A percentile compares a stretch with the other conserved stretches of the same genome.
These are phyloP conservation scores for Atopsyche davidsoni DNA, from an alignment of 1,140 invertebrate species.

Conservation along the genomic window DNA sequence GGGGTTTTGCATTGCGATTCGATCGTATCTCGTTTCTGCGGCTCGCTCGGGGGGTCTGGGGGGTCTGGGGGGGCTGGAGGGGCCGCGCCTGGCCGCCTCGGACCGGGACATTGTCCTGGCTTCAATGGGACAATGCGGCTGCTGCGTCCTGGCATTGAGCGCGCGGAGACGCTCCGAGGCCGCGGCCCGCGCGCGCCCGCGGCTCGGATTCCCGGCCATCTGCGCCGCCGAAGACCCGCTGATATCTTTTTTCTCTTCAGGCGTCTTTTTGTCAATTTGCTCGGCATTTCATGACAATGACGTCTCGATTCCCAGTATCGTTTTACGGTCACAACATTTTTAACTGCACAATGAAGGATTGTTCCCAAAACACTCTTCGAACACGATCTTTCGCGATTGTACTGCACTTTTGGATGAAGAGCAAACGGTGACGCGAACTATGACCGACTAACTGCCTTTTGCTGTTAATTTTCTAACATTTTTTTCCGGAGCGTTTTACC, in stretches of 20 bases:
- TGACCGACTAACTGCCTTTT: slow-evolving; percentile 27
- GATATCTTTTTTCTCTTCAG: slow-evolving; percentile 7
- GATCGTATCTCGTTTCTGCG: slow-evolving; percentile 28
- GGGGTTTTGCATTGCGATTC: not conserved
- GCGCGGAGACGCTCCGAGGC: not conserved
- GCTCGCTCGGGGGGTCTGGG: too few species aligned
- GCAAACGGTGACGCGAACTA: slow-evolving; percentile 16
- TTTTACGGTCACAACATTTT: slow-evolving; percentile 30
- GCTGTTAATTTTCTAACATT: slow-evolving; percentile 10
- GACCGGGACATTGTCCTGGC: slow-evolving; percentile 22
- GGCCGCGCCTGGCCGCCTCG: slow-evolving; percentile 7
- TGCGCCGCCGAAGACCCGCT: slow-evolving; percentile 5
- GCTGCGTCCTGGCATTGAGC: slow-evolving; percentile 18
- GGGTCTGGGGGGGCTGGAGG: slow-evolving; percentile 10
- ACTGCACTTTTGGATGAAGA: not conserved
- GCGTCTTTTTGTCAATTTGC: slow-evolving; percentile 14
- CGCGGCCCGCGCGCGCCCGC: slow-evolving; percentile 17
- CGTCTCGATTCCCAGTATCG: slow-evolving; percentile 32
- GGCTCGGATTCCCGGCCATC: slow-evolving; percentile 20
- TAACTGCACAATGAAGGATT: slow-evolving; percentile 10
- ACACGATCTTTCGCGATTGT: too few species aligned
- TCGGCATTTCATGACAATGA: too few species aligned
- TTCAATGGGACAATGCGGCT: slow-evolving; percentile 29
- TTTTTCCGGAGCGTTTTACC: slow-evolving; percentile 1
- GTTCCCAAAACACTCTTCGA: not conserved